These are phyloP conservation scores for Euphydryas editha DNA, from an alignment of 2,888 invertebrate genomes.

Conservation along the genomic window DNA sequence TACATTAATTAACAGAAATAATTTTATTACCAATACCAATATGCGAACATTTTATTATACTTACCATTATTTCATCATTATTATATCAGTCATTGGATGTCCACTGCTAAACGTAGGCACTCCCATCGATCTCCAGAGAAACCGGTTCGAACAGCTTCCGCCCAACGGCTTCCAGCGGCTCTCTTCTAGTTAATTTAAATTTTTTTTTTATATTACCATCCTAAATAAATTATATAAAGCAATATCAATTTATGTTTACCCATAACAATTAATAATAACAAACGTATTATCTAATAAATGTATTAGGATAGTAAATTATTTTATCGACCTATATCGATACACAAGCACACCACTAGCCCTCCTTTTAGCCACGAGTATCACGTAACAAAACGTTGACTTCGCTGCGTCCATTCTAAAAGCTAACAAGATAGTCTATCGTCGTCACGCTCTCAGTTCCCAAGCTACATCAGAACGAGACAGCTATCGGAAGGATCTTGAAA, in stretches of 20 bases:
- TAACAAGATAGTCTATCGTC: conserved; percentile 43
- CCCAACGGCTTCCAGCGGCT: too few relatives aligned
- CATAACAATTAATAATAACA: neutral
- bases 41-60: too few relatives aligned
- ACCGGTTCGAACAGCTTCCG: too few relatives aligned
- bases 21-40: too few relatives aligned
- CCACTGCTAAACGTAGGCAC: too few relatives aligned
- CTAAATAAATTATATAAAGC: neutral
- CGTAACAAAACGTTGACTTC: conserved; percentile 65
- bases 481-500: conserved; percentile 65
- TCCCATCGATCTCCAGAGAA: too few relatives aligned
- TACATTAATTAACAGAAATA: too few relatives aligned
- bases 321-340: conserved; percentile 23
- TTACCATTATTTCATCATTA: too few relatives aligned
- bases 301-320: neutral
- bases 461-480: conserved; percentile 47
- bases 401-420: conserved; percentile 50
- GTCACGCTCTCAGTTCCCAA: conserved; percentile 37
- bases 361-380: conserved; percentile 68
- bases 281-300: neutral
- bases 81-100: too few relatives aligned
- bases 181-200: too few relatives aligned
- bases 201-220: too few relatives aligned
- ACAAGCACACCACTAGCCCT: conserved; percentile 50
- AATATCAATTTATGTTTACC: neutral